Evolutionary conservation across 2,888 invertebrate genomes (phyloP).

Genomic region (Ligdia adustata): DNA sequence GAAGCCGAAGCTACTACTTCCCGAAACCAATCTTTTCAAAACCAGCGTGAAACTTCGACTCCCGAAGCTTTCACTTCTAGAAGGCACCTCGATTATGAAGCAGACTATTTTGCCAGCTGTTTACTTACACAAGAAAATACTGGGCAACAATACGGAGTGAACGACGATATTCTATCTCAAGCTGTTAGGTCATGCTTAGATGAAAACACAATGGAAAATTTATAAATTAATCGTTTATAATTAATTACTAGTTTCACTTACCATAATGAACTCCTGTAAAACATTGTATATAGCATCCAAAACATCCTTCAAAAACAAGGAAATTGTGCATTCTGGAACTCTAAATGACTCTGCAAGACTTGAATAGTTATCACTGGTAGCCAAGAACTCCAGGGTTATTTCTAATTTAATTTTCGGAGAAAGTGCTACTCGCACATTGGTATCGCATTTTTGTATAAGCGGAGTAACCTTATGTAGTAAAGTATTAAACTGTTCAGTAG

Average conservation of each 20-base stretch:
- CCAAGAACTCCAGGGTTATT: constrained; percentile 41
- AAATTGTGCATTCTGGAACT: constrained; percentile 50
- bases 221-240: constrained; percentile 43
- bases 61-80: constrained; percentile 40
- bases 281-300: constrained; percentile 47
- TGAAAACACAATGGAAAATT: constrained; percentile 39
- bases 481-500: constrained; percentile 41
- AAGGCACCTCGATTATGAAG: constrained; percentile 49
- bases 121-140: constrained; percentile 49
- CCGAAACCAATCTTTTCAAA: constrained; percentile 39
- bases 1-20: constrained; percentile 40
- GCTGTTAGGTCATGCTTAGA: constrained; percentile 40
- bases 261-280: constrained; percentile 39
- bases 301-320: constrained; percentile 48
- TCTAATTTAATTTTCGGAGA: constrained; percentile 40
- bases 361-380: too few species aligned
- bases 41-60: constrained; percentile 40
- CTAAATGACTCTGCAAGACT: constrained; percentile 49
- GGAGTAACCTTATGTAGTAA: constrained; percentile 41
- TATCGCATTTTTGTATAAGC: constrained; percentile 40
- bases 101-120: constrained; percentile 52
- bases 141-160: constrained; percentile 46
- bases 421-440: constrained; percentile 42
- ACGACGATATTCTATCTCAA: constrained; percentile 49
- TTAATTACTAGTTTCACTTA: constrained; percentile 42